These are phyloP conservation scores for Didymodactylos carnosus DNA, from an alignment of 2,888 invertebrate genomes.

Conservation along the genomic window DNA sequence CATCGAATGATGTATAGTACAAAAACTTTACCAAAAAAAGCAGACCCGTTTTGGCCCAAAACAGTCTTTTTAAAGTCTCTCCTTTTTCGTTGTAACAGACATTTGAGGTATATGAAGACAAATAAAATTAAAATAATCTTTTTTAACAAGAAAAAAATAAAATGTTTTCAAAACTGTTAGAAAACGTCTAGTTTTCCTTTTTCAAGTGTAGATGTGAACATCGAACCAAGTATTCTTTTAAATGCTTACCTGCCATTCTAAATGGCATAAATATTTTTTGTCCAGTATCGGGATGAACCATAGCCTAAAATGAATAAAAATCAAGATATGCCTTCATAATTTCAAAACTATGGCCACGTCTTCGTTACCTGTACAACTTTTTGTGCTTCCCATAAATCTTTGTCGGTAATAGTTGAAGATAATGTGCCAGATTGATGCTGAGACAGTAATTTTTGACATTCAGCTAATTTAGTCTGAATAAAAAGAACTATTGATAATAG, in stretches of 20 bases:
- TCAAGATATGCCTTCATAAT: not conserved
- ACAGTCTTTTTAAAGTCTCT: no score
- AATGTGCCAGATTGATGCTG: conserved; percentile 25
- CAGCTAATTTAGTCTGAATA: conserved; percentile 26
- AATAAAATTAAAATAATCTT: no score
- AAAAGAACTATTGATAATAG: not conserved
- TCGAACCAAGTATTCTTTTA: no score
- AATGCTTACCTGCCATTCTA: conserved; percentile 34
- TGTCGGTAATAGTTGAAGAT: conserved; percentile 23
- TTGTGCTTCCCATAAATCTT: conserved; percentile 37
- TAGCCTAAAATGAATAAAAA: conserved; percentile 23
- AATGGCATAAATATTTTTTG: conserved; percentile 38
- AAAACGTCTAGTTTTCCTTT: no score
- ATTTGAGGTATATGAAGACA: not conserved
- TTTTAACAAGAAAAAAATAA: not conserved
- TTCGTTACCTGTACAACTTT: conserved; percentile 34
- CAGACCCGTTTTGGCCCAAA: no score
- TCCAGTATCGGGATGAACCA: conserved; percentile 36
- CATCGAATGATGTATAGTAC: no score
- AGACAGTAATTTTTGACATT: conserved; percentile 30
- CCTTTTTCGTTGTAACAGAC: not conserved
- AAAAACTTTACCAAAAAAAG: no score
- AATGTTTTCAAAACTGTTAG: no score
- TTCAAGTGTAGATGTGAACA: no score
- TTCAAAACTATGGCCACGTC: not conserved